A percentile compares a stretch with the other conserved stretches of the same genome.
These are phyloP conservation scores for Phaonia tiefii DNA, from an alignment of 2,888 invertebrate species.

Conservation along the genomic window DNA sequence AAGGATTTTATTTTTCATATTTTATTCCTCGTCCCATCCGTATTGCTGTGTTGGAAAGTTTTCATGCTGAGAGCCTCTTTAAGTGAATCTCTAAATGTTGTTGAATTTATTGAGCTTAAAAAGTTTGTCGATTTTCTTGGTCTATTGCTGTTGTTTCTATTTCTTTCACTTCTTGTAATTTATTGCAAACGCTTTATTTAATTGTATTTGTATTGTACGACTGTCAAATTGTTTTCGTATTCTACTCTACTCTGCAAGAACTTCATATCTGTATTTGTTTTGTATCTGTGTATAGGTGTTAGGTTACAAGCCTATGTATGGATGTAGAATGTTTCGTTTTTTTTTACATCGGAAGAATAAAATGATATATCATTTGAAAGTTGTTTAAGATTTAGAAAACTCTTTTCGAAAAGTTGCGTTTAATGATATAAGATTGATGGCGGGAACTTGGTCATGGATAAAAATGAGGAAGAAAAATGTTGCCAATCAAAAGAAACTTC, in stretches of 20 bases:
- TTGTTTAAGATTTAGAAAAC: constrained; percentile 44
- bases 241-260: constrained; percentile 26
- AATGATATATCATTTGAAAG: constrained; percentile 53
- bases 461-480: constrained; percentile 8
- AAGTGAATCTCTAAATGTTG: constrained; percentile 65
- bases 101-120: constrained; percentile 74
- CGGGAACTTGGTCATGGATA: constrained; percentile 5
- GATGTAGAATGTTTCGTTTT: constrained; percentile 1
- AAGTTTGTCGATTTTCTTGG: constrained; percentile 71
- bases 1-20: constrained; percentile 40
- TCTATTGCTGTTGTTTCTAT: constrained; percentile 34
- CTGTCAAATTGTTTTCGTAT: constrained; percentile 67
- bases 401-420: constrained; percentile 34
- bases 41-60: constrained; percentile 31
- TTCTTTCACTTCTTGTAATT: constrained; percentile 69
- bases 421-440: constrained; percentile 18
- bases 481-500: constrained; percentile 24
- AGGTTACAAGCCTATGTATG: not conserved
- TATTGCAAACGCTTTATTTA: constrained; percentile 76
- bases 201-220: constrained; percentile 68
- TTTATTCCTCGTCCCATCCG: constrained; percentile 26
- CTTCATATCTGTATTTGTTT: constrained; percentile 40
- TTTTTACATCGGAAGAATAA: not conserved
- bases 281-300: constrained; percentile 20
- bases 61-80: constrained; percentile 61